Conservation (phyloP, 2,113 vertebrate species). For the Electrona antarctica region DNA sequence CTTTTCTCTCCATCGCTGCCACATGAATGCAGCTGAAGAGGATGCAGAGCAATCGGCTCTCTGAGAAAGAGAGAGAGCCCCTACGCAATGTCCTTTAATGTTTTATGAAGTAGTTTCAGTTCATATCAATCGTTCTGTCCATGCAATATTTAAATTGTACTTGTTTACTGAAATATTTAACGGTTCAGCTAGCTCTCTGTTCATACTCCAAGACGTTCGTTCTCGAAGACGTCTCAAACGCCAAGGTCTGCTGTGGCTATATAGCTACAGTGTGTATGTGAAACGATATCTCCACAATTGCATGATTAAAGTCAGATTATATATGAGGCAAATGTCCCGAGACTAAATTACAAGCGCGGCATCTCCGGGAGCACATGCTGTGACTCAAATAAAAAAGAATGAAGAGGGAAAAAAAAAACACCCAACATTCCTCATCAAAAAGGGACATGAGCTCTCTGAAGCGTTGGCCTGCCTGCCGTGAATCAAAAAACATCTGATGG, state of each 20-base stretch:
- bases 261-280: conserved; percentile 15
- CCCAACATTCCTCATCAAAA: conserved; percentile 4
- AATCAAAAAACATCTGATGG: conserved; percentile 17
- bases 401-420: neutral
- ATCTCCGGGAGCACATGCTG: neutral
- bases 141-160: conserved; percentile 69
- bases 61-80: conserved; percentile 20
- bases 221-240: neutral
- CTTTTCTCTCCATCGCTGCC: conserved; percentile 31
- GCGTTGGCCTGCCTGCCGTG: neutral
- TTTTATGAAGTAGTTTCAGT: conserved; percentile 66
- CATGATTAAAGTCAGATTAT: conserved; percentile 50
- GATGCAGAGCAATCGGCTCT: conserved; percentile 6
- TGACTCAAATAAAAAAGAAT: neutral
- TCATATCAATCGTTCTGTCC: conserved; percentile 61
- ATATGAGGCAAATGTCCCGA: conserved; percentile 28
- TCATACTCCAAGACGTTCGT: conserved; percentile 46
- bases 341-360: conserved; percentile 35
- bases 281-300: conserved; percentile 30
- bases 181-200: conserved; percentile 35
- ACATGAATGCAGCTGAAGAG: conserved; percentile 51
- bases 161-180: conserved; percentile 78
- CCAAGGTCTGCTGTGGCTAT: conserved; percentile 22
- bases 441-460: conserved; percentile 20
- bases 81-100: conserved; percentile 56